Evolutionary conservation across 1,140 invertebrate species (phyloP), one percentile per base, ranked within the genome.

Genomic region (Leptopilina clavipes): DNA sequence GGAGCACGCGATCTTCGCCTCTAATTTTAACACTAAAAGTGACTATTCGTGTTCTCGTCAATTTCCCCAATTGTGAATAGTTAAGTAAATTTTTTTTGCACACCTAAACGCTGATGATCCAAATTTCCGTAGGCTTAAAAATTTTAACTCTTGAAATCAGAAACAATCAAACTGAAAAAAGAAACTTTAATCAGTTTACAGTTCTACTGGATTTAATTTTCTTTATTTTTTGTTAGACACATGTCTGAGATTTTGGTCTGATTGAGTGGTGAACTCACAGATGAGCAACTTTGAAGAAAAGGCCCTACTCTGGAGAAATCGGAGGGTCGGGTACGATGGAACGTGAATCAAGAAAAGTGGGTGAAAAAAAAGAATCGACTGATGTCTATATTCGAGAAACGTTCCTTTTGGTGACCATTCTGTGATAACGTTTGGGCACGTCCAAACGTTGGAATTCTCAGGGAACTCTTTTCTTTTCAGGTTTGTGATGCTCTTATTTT

Each of bases 341-440:
- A 76, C 18, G 11, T 44, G 76, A 78, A 71, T 44, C 44, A 19
- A 31, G 37, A 44, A 7, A 70, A 73, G 52, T 31, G 25, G 25
- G 25, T 31, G 25, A 40, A 40, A 40, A 76, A 70, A 48, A 25
- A 31, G 70, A 25, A 14, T 5, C 11, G 14, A 70, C 56, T 52
- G 5, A 1, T 1, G 44, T 79, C 74, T 71, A 65, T 81, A 82
- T 81, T 81, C 81, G n/a, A 71, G 22, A 74, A 72, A 75, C 75
- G 76, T 80, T 59, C 56, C 40, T 31, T 31, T 31, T 54, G 81
- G 76, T 82, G 81, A 76, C 81, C 79, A 73, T 40, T 44, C 76
- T 75, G 72, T 37, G 77, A 83, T 82, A 77, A 83, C 77, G 79
- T 79, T 81, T 75, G 81, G 79, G 81, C 81, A 82, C 81, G 77